Conservation (phyloP, 92 coral and sea anemone genomes). For the Heteractis magnifica region DNA sequence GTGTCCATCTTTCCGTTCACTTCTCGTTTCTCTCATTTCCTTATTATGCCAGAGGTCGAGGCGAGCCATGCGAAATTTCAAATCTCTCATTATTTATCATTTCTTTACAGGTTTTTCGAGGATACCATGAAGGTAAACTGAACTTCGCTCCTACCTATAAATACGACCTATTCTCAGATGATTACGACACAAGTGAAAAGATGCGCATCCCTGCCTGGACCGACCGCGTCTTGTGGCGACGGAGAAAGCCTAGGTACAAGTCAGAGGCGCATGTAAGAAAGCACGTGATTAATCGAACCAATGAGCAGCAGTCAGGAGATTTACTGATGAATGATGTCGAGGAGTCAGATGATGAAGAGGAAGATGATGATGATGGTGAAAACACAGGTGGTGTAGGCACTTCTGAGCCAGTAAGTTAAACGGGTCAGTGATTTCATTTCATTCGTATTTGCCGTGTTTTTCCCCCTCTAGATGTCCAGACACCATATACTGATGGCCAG, state of each 20-base stretch:
- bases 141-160: constrained; percentile 95
- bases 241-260: constrained; percentile 88
- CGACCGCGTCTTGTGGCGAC: constrained; percentile 97
- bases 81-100: not conserved
- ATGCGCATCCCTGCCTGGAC: constrained; percentile 99
- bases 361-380: constrained; percentile 43
- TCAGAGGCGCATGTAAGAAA: constrained; percentile 60
- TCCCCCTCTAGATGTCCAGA: not conserved
- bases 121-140: constrained; percentile 80
- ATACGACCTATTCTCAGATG: constrained; percentile 94
- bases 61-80: no score
- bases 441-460: not conserved
- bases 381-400: not conserved
- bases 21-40: not conserved
- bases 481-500: not conserved
- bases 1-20: not conserved
- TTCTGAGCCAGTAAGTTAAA: not conserved
- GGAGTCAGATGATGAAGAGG: constrained; percentile 47
- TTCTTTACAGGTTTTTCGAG: constrained; percentile 81
- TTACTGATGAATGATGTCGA: constrained; percentile 30
- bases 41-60: not conserved
- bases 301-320: constrained; percentile 21
- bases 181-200: constrained; percentile 97
- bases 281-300: constrained; percentile 40
- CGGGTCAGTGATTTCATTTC: not conserved